phyloP scores from a whole-genome alignment of 2,113 vertebrate species.

The Stigmatopora nigra region DNA sequence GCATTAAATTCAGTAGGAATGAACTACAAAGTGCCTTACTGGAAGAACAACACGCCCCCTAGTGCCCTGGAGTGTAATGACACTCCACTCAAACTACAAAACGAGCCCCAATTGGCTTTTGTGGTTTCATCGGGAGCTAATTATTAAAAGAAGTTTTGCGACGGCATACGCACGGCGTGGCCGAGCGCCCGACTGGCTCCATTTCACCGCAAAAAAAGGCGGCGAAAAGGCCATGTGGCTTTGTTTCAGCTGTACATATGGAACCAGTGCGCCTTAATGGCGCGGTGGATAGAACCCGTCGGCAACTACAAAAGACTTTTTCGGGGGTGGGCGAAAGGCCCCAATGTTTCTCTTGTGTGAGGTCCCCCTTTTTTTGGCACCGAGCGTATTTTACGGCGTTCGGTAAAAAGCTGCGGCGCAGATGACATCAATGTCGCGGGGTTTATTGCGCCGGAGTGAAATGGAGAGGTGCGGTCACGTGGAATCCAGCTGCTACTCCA shows the following conservation, averaged over 20 bases:
- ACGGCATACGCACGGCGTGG: no score
- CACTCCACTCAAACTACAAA: not conserved
- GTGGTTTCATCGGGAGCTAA: not conserved
- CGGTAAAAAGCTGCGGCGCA: slow-evolving; percentile 55
- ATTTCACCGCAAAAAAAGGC: slow-evolving; percentile 53
- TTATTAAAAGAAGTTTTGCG: no score
- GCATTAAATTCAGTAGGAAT: no score
- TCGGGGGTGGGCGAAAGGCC: slow-evolving; percentile 9
- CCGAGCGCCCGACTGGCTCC: slow-evolving; percentile 24
- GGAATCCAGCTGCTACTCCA: slow-evolving; percentile 22
- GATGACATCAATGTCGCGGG: slow-evolving; percentile 50
- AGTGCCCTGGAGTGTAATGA: not conserved
- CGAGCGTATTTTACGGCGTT: slow-evolving; percentile 24
- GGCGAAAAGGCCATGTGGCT: slow-evolving; percentile 60
- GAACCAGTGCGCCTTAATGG: slow-evolving; percentile 65
- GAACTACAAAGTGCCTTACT: no score
- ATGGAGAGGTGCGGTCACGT: slow-evolving; percentile 20
- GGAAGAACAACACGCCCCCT: not conserved
- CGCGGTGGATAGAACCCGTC: slow-evolving; percentile 52
- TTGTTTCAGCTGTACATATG: slow-evolving; percentile 56
- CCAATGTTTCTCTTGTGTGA: slow-evolving; percentile 50
- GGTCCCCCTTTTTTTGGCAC: slow-evolving; percentile 41
- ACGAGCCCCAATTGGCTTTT: not conserved
- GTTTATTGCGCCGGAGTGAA: slow-evolving; percentile 9
- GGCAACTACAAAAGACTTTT: slow-evolving; percentile 46